Conservation (phyloP, 2,113 vertebrate species). For the Tragelaphus buxtoni region DNA sequence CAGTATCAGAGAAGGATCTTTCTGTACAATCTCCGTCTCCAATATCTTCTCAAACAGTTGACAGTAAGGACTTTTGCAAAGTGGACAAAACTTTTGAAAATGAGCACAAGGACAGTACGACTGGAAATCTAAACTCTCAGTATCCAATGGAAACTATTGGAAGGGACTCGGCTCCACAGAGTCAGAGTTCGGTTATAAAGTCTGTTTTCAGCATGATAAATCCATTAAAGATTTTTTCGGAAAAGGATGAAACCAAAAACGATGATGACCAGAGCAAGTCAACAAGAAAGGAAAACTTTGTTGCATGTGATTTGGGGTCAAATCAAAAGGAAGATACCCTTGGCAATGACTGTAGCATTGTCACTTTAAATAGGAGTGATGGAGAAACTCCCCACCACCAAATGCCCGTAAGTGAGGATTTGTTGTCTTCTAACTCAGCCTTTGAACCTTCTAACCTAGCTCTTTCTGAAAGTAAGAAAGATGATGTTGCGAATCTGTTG, state of each 20-base stretch:
- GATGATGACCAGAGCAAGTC: constrained; percentile 52
- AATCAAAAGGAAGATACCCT: not conserved
- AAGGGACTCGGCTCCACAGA: constrained; percentile 54
- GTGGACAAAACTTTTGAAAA: constrained; percentile 26
- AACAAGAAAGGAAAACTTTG: constrained; percentile 11
- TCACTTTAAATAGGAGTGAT: not conserved
- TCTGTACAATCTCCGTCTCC: constrained; percentile 75
- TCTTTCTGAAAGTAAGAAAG: constrained; percentile 69
- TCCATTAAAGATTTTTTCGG: constrained; percentile 81
- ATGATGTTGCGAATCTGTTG: constrained; percentile 58
- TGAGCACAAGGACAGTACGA: not conserved
- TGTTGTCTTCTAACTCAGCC: constrained; percentile 57
- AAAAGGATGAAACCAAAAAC: constrained; percentile 76
- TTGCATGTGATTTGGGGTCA: constrained; percentile 25
- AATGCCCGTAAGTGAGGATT: not conserved
- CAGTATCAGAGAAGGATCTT: constrained; percentile 76
- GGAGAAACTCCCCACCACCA: constrained; percentile 34
- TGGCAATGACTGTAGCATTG: not conserved
- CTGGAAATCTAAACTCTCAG: not conserved
- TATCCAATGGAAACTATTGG: constrained; percentile 3
- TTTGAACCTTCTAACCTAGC: constrained; percentile 65
- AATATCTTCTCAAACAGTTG: constrained; percentile 68
- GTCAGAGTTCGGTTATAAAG: constrained; percentile 77
- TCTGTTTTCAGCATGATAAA: constrained; percentile 86
- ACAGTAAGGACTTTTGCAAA: constrained; percentile 42